phyloP scores from a whole-genome alignment of 1,140 invertebrate genomes.

The Tetramorium alpestre region DNA sequence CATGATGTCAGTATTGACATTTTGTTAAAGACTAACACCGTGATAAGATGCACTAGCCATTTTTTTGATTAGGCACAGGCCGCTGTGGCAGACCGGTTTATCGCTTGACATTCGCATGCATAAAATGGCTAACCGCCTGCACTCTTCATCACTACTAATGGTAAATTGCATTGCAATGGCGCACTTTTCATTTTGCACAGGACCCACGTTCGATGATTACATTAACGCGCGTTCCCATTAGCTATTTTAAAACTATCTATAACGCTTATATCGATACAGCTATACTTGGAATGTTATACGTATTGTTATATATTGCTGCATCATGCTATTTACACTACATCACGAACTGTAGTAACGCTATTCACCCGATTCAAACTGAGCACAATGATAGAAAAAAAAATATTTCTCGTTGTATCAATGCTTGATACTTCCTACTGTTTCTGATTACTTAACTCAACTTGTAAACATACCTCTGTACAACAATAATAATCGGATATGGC shows the following conservation, averaged over 20 bases:
- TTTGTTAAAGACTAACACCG: conserved; percentile 64
- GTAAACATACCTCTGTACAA: neutral
- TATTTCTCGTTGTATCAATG: conserved; percentile 9
- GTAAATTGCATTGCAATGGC: conserved; percentile 82
- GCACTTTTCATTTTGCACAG: conserved; percentile 53
- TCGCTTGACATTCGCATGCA: neutral
- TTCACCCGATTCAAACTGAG: conserved; percentile 1
- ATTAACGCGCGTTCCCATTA: neutral
- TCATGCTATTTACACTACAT: conserved; percentile 23
- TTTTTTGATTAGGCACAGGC: conserved; percentile 17
- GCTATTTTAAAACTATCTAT: conserved; percentile 34
- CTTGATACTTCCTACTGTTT: neutral
- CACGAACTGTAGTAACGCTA: neutral
- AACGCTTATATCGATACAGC: neutral
- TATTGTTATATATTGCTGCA: neutral
- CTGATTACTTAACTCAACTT: neutral
- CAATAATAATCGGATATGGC: conserved; percentile 16
- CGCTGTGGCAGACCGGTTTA: neutral
- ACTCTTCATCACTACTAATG: conserved; percentile 65
- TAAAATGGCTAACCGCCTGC: conserved; percentile 44
- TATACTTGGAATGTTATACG: conserved; percentile 59
- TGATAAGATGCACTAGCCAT: conserved; percentile 56
- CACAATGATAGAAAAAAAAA: conserved; percentile 29
- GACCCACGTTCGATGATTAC: neutral
- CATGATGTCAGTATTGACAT: conserved; percentile 50